Evolutionary conservation across 2,888 invertebrate species (phyloP), one percentile per base, ranked within the genome.

Genomic region (Horisme vitalbata): DNA sequence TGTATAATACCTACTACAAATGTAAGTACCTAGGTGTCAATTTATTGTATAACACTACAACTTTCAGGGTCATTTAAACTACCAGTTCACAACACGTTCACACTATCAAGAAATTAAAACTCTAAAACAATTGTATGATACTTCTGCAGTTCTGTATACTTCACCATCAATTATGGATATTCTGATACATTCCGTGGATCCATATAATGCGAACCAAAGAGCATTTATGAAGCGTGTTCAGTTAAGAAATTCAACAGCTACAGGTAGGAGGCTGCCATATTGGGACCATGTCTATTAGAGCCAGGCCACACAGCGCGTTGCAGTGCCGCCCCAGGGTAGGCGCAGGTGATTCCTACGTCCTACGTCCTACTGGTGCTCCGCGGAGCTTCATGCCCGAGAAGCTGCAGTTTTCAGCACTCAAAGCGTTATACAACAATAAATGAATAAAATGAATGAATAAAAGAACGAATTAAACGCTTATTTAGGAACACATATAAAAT

Each of bases 61-160:
- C 4, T 26, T 75, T 13, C 57, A 81, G 81, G 58, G 79, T 13
- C 65, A 77, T 45, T 57, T 77, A 9, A 80, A 71, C 58, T 69
- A 70, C 50, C 59, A 66, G 8, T 79, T 71, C 49, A 74, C 81
- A 15, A 74, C 77, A 2, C 46, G 63, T 2, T 45, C 55, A 9
- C 60, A 61, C 8, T 59, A 62, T 26, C 13, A 28, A 0, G 52
- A 45, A 28, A 49, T 79, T 0, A 58, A 52, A 6, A 70, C 68
- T 6, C 46, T 79, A 5, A 11, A 59, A 2, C 52, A 72, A 1
- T 47, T 81, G 0, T 64, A 62, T 9, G 33, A 51, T 3, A 57
- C 65, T 4, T 37, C 54, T 0, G 34, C 39, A 2, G 46, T 46
- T 3, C 27, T 80, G 1, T 65, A 65, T 41, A 65, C 66, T 0